A percentile compares a stretch with the other conserved stretches of the same genome.
Conservation (phyloP, 2,113 vertebrate species). For the Xenus cinereus region DNA sequence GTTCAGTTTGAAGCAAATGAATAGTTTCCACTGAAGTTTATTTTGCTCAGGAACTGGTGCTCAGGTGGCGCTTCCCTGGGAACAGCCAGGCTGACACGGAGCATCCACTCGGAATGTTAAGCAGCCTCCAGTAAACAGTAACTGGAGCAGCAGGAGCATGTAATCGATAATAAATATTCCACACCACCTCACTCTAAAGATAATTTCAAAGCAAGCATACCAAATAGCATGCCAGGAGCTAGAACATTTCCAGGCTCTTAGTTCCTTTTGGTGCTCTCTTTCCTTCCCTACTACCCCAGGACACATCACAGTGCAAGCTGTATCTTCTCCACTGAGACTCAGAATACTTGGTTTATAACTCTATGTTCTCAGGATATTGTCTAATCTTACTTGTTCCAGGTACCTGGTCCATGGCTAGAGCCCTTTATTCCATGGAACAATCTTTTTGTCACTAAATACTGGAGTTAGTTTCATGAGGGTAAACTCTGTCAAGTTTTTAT, state of each 20-base stretch:
- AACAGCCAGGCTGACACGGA: not conserved
- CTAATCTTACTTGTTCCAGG: not conserved
- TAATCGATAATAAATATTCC: slow-evolving; percentile 16
- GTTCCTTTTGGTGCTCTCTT: not conserved
- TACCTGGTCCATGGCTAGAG: not conserved
- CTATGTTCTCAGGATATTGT: not conserved
- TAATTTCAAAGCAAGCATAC: not conserved
- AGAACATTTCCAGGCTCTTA: not conserved
- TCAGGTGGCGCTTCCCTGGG: slow-evolving; percentile 8
- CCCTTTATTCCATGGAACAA: not conserved
- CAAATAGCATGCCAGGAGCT: not conserved
- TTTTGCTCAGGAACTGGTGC: slow-evolving; percentile 2
- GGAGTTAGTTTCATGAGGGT: not conserved
- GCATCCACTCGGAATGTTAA: not conserved
- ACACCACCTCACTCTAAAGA: not conserved
- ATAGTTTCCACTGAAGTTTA: slow-evolving; percentile 12
- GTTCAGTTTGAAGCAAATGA: not conserved
- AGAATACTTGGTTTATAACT: not conserved
- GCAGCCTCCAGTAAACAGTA: not conserved
- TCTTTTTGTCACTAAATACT: not conserved
- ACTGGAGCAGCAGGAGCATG: not conserved
- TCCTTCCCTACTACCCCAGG: not conserved
- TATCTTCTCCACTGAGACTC: not conserved
- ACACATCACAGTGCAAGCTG: not conserved
- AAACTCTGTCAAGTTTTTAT: not conserved